Evolutionary conservation across 1,140 invertebrate genomes (phyloP).

Genomic region (Drosophila parvula): DNA sequence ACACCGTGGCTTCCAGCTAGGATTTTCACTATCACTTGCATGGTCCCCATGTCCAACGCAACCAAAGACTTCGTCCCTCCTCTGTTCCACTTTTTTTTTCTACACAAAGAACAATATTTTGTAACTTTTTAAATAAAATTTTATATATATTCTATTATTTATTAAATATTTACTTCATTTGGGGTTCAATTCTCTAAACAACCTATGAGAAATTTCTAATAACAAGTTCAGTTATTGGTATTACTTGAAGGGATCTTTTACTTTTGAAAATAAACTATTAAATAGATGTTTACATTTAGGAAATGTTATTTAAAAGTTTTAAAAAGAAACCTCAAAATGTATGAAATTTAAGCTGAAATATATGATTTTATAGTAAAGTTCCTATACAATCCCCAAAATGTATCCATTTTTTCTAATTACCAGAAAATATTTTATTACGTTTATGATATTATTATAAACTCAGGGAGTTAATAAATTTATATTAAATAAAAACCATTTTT

Average conservation of each 20-base stretch:
- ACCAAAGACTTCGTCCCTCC: not conserved
- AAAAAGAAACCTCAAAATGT: too few species aligned
- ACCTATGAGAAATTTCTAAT: too few species aligned
- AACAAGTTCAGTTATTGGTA: too few species aligned
- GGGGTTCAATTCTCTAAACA: too few species aligned
- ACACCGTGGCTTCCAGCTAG: conserved; percentile 73
- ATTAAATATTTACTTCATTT: not conserved
- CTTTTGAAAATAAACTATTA: too few species aligned
- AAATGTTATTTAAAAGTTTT: too few species aligned
- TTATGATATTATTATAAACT: not conserved
- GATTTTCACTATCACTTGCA: conserved; percentile 76
- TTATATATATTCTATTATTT: not conserved
- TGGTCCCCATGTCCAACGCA: conserved; percentile 24
- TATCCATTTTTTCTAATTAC: not conserved
- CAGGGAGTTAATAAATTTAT: too few species aligned
- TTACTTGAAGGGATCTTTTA: too few species aligned
- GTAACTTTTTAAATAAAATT: not conserved
- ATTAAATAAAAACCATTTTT: not conserved
- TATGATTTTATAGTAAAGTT: too few species aligned
- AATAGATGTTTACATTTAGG: too few species aligned
- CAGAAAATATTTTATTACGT: not conserved
- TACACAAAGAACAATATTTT: not conserved
- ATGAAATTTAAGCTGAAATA: too few species aligned
- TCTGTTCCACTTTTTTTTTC: not conserved
- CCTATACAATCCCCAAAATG: too few species aligned